A percentile compares a stretch with the other conserved stretches of the same genome.
Evolutionary conservation across 2,888 invertebrate species (phyloP).

Genomic region (Cheilosia urbana): DNA sequence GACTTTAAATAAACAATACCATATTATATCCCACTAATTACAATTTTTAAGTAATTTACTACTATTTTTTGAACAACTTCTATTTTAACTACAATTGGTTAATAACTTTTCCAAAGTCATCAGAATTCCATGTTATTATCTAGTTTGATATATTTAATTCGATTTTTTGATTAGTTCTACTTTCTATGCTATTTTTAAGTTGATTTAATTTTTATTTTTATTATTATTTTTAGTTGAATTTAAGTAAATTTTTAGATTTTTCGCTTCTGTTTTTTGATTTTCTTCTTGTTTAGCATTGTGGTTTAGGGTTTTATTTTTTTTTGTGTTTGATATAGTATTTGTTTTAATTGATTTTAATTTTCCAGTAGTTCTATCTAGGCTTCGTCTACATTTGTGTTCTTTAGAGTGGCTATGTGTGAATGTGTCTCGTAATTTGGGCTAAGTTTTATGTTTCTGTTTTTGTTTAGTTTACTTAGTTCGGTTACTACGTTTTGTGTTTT

Average conservation of each 20-base stretch:
- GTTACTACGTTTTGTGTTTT: conserved; percentile 43
- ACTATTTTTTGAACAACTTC: conserved; percentile 31
- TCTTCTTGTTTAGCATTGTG: conserved; percentile 25
- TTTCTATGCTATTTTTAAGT: conserved; percentile 20
- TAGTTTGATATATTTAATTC: conserved; percentile 33
- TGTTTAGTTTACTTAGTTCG: conserved; percentile 65
- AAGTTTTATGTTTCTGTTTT: conserved; percentile 29
- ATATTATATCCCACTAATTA: neutral
- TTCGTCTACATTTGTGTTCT: conserved; percentile 50
- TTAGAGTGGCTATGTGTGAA: conserved; percentile 53
- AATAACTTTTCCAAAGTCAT: conserved; percentile 24
- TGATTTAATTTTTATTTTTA: neutral
- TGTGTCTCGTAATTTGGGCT: conserved; percentile 56
- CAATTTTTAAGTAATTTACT: conserved; percentile 8
- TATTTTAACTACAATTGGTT: conserved; percentile 40
- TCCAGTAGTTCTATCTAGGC: conserved; percentile 46
- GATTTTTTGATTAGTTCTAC: conserved; percentile 25
- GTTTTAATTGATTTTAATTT: conserved; percentile 47
- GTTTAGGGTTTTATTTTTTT: conserved; percentile 15
- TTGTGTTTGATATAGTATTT: conserved; percentile 38
- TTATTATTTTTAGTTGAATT: conserved; percentile 5
- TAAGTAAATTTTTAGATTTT: conserved; percentile 29
- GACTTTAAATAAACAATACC: neutral
- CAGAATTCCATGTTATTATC: neutral
- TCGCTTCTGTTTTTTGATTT: conserved; percentile 9